Percentiles rank a stretch among this genome's conserved stretches.
Conservation (phyloP, 2,888 invertebrate genomes). For the Drosophila mulleri region DNA sequence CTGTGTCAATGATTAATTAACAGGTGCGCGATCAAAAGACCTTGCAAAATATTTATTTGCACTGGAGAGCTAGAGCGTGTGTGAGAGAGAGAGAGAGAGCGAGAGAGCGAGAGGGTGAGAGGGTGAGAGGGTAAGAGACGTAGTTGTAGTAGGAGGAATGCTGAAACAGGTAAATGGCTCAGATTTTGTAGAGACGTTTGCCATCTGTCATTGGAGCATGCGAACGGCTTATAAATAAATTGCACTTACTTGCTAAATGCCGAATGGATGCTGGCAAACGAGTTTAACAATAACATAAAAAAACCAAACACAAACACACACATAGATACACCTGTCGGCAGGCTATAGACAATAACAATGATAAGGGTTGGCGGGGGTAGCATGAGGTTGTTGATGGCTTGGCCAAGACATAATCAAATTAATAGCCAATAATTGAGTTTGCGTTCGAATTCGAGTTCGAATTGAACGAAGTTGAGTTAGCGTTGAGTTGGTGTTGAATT, state of each 20-base stretch:
- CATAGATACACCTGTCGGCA: not conserved
- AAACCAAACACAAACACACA: not conserved
- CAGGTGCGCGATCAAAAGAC: slow-evolving; percentile 38
- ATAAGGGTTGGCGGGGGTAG: slow-evolving; percentile 22
- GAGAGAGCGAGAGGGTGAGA: not conserved
- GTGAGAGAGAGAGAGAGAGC: slow-evolving; percentile 1
- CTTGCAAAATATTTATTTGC: slow-evolving; percentile 49
- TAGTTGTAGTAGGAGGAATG: slow-evolving; percentile 4
- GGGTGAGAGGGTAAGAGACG: not conserved
- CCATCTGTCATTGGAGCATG: slow-evolving; percentile 33
- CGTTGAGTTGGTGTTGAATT: not conserved
- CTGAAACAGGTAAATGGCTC: slow-evolving; percentile 16
- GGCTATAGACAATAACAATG: slow-evolving; percentile 11
- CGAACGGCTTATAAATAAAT: slow-evolving; percentile 50
- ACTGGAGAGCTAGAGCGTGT: not conserved
- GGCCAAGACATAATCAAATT: slow-evolving; percentile 54
- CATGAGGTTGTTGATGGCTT: slow-evolving; percentile 15
- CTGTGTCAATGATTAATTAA: not conserved
- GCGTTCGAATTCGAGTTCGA: not conserved
- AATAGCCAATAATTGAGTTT: not conserved
- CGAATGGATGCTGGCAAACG: slow-evolving; percentile 48
- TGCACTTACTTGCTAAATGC: slow-evolving; percentile 75
- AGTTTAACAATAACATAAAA: slow-evolving; percentile 62
- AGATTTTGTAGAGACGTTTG: slow-evolving; percentile 1
- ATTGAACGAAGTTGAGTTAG: not conserved